Evolutionary conservation across 2,797 vertebrate species (phyloP), one percentile per base, ranked within the genome.

Genomic region (Falco peregrinus): DNA sequence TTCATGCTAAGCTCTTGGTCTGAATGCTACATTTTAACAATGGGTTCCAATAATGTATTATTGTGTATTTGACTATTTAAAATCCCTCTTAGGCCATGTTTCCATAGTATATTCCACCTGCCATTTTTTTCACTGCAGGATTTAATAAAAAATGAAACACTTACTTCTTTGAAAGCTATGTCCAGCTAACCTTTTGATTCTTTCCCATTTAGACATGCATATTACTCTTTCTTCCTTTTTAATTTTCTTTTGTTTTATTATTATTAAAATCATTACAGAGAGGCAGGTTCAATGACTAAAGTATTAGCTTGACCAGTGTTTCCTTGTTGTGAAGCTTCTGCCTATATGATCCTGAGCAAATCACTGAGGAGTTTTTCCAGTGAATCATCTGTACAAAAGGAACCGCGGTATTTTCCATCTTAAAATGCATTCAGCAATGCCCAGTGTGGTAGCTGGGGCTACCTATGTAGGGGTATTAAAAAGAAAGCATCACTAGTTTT

Each of bases 1-100:
- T 95, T 95, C 95, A 69, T 81, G 35, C 54, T 94, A 94, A 96
- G 91, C 84, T 88, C 69, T 81, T 86, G 25, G 26, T 92, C 79
- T 92, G 79, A 96, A 94, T 93, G 51, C 9, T 90, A 2, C 65
- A 47, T 84, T 90, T 73, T 84, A 59, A 73, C 93, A 92, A 91
- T 86, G 53, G 41, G 10, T 84, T 90, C 59, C 88, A 92, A 89
- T 87, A 89, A 81, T 1, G 3, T 59, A 77, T 81, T 86, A 68
- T 88, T 91, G 31, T 89, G 76, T 39, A 65, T 96, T 89, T 93
- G 61, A 75, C 33, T 88, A 16, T 75, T 75, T 65, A 73, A 90
- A 95, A 96, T 86, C 93, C 75, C 29, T 71, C 64, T 91, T 89
- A 91, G 35, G 7, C 29, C 20, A 9, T 12, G 45, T 74, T 97